Conservation (phyloP, 2,888 invertebrate genomes). For the Aradus depressus region DNA sequence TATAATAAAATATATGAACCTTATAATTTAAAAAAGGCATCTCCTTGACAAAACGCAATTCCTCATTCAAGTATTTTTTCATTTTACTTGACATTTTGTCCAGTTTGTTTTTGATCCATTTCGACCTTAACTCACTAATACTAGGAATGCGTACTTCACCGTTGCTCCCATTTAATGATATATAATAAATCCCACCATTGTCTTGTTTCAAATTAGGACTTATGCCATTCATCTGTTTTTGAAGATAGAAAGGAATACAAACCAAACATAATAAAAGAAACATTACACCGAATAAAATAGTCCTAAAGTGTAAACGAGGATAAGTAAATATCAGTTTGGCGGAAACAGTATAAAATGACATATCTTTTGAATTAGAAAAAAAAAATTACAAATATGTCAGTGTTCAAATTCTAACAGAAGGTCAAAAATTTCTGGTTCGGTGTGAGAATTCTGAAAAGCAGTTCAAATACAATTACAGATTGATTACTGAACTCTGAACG, state of each 20-base stretch:
- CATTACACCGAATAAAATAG: neutral
- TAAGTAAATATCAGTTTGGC: no score
- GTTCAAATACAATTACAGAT: no score
- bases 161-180: no score
- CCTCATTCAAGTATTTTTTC: constrained; percentile 29
- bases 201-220: neutral
- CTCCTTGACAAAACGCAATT: constrained; percentile 15
- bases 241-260: neutral
- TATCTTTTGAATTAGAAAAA: no score
- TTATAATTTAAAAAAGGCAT: constrained; percentile 32
- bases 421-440: no score
- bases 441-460: no score
- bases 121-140: constrained; percentile 29
- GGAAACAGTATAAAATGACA: no score
- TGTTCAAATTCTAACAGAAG: no score
- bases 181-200: no score
- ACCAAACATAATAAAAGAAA: neutral
- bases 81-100: constrained; percentile 32
- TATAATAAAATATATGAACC: constrained; percentile 37
- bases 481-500: no score
- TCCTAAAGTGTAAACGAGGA: neutral
- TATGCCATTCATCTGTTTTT: neutral
- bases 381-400: no score
- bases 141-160: constrained; percentile 3
- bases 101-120: constrained; percentile 33